Evolutionary conservation across 2,888 invertebrate species (phyloP), one percentile per base, ranked within the genome.

Genomic region (Enchytraeus crypticus): DNA sequence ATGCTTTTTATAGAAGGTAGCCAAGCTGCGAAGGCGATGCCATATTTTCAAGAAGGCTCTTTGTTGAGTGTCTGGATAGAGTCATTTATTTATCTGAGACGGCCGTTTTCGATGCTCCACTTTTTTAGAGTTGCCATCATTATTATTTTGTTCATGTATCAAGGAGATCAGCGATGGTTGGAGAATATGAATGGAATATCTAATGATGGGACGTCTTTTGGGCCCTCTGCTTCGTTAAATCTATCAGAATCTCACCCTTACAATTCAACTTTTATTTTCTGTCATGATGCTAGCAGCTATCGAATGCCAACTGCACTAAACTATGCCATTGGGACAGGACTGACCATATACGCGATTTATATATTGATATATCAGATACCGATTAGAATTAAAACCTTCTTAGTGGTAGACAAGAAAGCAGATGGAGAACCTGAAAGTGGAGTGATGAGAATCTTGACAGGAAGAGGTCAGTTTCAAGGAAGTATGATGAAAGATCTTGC

Each of bases 51-150:
- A 4, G 57, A 57, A n/a, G 57, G 57, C 0, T 29, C 46, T 46
- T 29, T n/a, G n/a, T n/a, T 57, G 29, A 29, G 46, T 27, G 57
- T 46, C 26, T 57, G 57, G 57, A 45, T 43, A n/a, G 57, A 57
- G 21, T 11, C 45, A 3, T 46, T 27, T n/a, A 57, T 57, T 26
- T 23, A 27, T 1, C 26, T 26, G n/a, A 1, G 3, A 46, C 29
- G 30, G 21, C 29, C 46, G 0, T n/a, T n/a, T n/a, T n/a, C n/a
- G n/a, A n/a, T n/a, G n/a, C n/a, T n/a, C n/a, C n/a, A n/a, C n/a
- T n/a, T n/a, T n/a, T n/a, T n/a, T n/a, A n/a, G n/a, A n/a, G n/a
- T n/a, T n/a, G n/a, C 46, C 30, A 29, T 30, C 27, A 46, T 57
- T 18, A 30, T 23, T 30, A 33, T 46, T 38, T 32, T 57, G 23